Base-by-base conservation (phyloP, 2,888 invertebrate species). In the Epinotia demarniana region DNA sequence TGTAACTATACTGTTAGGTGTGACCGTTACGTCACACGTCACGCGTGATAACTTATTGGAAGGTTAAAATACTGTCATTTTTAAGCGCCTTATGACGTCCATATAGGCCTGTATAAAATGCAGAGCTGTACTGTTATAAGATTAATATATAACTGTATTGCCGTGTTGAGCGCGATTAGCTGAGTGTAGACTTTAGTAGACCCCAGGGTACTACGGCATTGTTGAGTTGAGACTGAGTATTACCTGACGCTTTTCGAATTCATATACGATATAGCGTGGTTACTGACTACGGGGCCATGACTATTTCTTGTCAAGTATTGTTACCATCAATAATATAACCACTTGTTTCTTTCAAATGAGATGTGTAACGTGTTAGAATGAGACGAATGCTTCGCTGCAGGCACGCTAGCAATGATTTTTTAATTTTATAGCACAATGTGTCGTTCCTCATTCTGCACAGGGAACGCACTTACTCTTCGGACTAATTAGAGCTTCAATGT, bases 221-320 rank as follows among this genome's bases (percentile, higher is more conserved):
- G 13, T 66, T n/a, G n/a, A 19, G 23, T 27, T n/a, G 27, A 66
- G 53, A 27, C 27, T 53, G 16, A n/a, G 19, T 18, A 43, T 19
- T 63, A 18, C 43, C n/a, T 49, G 49, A 8, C n/a, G 53, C 16
- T 33, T n/a, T 5, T 46, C 43, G 63, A 19, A 55, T 11, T 67
- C 18, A 16, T 53, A 18, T 46, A 63, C 43, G 6, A 63, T 6
- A 57, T 55, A 57, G 18, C 2, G 53, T 39, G 11, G 57, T 43
- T 68, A 68, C 16, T 39, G 6, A 68, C 11, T 68, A 43, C 68
- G 68, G 39, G 68, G 68, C 68, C 68, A 68, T 39, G 18, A 39
- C 2, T 57, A 11, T 53, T 67, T 39, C 11, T 68, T 23, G 12
- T 61, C 61, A 61, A 9, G n/a, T 61, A 61, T 33, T 18, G 57